These are phyloP conservation scores for Iselma pallidipennis DNA, from an alignment of 2,888 invertebrate genomes.

Conservation along the genomic window DNA sequence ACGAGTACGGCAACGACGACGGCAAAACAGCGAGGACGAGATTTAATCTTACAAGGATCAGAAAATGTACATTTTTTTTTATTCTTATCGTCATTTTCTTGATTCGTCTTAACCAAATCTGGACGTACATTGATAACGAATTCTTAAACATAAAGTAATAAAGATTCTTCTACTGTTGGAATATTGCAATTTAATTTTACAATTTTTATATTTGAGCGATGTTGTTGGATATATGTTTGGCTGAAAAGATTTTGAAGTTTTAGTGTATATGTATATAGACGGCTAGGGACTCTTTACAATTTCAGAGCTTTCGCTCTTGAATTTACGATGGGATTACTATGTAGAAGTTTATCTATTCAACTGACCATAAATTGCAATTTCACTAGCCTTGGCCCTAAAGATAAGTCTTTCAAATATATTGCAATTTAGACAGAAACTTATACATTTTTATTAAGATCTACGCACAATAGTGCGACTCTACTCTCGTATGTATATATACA, in stretches of 20 bases:
- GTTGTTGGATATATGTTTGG: no score
- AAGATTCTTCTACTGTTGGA: not conserved
- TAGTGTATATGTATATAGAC: not conserved
- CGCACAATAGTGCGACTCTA: no score
- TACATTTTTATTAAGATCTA: not conserved
- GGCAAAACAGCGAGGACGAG: slow-evolving; percentile 5
- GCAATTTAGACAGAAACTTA: slow-evolving; percentile 11
- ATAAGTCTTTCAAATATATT: slow-evolving; percentile 25
- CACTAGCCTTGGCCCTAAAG: slow-evolving; percentile 22
- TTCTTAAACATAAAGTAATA: slow-evolving; percentile 4
- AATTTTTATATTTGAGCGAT: not conserved
- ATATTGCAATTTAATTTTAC: slow-evolving; percentile 11
- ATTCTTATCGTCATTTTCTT: not conserved
- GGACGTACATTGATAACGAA: slow-evolving; percentile 13
- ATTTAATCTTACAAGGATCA: slow-evolving; percentile 22
- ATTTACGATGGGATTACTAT: slow-evolving; percentile 33
- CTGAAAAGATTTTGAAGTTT: not conserved
- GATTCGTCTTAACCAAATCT: slow-evolving; percentile 3
- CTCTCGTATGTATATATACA: no score
- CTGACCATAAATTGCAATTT: slow-evolving; percentile 33
- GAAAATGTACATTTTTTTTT: slow-evolving; percentile 14
- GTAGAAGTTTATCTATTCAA: slow-evolving; percentile 34
- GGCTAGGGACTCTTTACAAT: not conserved
- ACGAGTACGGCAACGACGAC: not conserved
- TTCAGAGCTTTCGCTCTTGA: not conserved